These are phyloP conservation scores for Papilio aristodemus DNA, from an alignment of 1,140 invertebrate genomes.

Conservation along the genomic window DNA sequence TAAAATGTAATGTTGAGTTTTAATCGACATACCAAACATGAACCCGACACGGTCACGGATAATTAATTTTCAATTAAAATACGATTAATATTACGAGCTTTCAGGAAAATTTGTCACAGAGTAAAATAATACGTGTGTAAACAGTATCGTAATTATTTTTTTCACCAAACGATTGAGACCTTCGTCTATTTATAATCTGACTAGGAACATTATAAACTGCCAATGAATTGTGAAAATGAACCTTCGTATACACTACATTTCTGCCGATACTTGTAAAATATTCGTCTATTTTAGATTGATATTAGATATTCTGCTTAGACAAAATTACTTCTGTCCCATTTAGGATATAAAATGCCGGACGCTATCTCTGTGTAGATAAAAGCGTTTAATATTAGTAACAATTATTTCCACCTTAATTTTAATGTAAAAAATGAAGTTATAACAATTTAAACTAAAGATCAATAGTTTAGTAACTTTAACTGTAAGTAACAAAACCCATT, in stretches of 20 bases:
- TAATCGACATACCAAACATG: background rate
- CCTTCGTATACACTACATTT: no score
- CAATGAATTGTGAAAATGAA: no score
- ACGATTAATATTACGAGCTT: background rate
- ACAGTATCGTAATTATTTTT: background rate
- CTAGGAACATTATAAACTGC: no score
- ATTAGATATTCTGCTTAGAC: no score
- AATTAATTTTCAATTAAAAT: slow-evolving; percentile 19
- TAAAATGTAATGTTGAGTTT: background rate
- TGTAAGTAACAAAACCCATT: background rate
- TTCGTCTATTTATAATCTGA: no score
- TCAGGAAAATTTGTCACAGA: background rate
- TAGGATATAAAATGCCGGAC: no score
- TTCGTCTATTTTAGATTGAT: no score
- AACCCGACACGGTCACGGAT: background rate
- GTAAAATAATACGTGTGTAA: background rate
- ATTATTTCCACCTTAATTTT: background rate
- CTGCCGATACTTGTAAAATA: no score
- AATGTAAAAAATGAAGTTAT: background rate
- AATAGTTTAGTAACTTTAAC: background rate
- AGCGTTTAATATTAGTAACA: no score
- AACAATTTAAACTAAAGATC: background rate
- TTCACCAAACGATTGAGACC: background rate
- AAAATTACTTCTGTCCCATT: no score
- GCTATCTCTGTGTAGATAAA: no score